Evolutionary conservation across 1,140 invertebrate genomes (phyloP).

Genomic region (Bombus superbus): DNA sequence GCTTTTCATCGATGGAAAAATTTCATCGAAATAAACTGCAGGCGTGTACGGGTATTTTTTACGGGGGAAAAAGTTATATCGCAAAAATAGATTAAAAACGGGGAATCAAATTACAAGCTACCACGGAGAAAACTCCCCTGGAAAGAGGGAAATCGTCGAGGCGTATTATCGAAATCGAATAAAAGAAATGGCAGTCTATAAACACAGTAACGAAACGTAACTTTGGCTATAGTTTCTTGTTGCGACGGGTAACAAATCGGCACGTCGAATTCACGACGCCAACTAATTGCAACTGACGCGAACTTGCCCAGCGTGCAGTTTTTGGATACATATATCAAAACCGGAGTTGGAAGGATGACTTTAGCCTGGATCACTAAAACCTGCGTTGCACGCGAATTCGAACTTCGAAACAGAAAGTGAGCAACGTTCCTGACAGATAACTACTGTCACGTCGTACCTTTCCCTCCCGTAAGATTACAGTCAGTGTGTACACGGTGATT

Average conservation of each 20-base stretch:
- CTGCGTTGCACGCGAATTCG: too few relatives aligned
- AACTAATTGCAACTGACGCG: conserved; percentile 14
- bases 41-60: too few relatives aligned
- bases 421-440: not conserved
- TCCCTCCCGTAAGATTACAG: too few relatives aligned
- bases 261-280: not conserved
- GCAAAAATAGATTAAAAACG: too few relatives aligned
- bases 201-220: not conserved
- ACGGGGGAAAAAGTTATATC: too few relatives aligned
- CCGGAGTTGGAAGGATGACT: not conserved
- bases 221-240: not conserved
- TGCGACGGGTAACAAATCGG: not conserved
- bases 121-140: too few relatives aligned
- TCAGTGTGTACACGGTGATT: too few relatives aligned
- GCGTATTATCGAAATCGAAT: too few relatives aligned
- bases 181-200: not conserved
- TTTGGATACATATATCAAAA: conserved; percentile 18
- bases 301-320: not conserved
- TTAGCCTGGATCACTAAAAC: not conserved
- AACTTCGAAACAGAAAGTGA: not conserved
- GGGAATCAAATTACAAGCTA: too few relatives aligned
- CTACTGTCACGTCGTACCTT: not conserved
- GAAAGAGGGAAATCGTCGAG: too few relatives aligned
- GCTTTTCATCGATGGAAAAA: too few relatives aligned
- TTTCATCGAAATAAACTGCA: too few relatives aligned